Conservation (phyloP, 2,113 vertebrate genomes). For the Sturnus vulgaris region DNA sequence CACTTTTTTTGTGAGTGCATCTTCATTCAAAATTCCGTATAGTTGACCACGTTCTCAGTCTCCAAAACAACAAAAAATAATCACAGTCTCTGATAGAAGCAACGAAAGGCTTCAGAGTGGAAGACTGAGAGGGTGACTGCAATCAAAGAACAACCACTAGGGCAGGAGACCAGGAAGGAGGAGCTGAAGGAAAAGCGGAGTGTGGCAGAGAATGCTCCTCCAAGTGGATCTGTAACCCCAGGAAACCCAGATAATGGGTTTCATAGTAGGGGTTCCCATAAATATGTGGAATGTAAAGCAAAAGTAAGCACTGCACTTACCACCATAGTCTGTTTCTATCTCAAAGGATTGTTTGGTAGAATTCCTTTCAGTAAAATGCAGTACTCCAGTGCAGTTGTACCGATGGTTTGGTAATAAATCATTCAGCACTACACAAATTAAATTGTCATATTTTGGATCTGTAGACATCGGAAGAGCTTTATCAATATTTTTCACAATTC, state of each 20-base stretch:
- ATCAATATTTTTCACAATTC: neutral
- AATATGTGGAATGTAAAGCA: neutral
- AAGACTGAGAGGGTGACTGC: neutral
- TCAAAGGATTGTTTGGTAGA: rapidly evolving
- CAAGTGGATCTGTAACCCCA: neutral
- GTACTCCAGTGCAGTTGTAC: neutral
- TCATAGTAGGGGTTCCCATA: neutral
- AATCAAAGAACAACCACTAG: neutral
- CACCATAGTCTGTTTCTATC: neutral
- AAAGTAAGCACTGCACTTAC: constrained; percentile 68
- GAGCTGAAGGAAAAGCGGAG: neutral
- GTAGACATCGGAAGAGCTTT: neutral
- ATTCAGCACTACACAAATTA: rapidly evolving
- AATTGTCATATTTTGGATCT: rapidly evolving
- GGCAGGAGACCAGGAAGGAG: neutral
- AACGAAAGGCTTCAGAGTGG: neutral
- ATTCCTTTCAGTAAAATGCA: rapidly evolving
- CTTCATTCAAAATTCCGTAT: neutral
- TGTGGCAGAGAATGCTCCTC: neutral
- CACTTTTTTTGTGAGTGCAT: neutral
- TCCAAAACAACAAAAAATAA: neutral
- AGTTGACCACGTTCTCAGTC: neutral
- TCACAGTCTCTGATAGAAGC: neutral
- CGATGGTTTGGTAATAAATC: rapidly evolving
- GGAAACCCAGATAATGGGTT: neutral